Conservation (phyloP, 2,888 invertebrate species). For the Megamerina dolium region DNA sequence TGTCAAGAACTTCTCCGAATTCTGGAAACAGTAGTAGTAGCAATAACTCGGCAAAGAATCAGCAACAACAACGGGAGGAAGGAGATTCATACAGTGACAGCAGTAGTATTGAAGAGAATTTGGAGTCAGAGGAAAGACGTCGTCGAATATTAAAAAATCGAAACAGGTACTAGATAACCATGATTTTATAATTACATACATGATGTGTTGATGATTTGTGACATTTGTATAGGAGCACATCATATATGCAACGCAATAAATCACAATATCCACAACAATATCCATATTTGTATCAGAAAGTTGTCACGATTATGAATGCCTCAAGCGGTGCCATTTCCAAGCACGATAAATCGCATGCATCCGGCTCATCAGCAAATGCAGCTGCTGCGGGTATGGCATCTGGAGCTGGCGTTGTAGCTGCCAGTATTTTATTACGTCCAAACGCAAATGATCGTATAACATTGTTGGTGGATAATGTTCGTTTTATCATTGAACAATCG, state of each 20-base stretch:
- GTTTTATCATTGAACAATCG: constrained; percentile 88
- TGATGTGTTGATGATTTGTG: background rate
- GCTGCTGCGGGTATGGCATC: constrained; percentile 5
- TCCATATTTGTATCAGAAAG: constrained; percentile 22
- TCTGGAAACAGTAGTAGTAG: constrained; percentile 40
- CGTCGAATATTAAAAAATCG: constrained; percentile 65
- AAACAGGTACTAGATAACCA: constrained; percentile 53
- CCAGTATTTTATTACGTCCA: constrained; percentile 20
- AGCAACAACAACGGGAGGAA: constrained; percentile 22
- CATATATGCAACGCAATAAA: constrained; percentile 34
- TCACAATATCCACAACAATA: constrained; percentile 22
- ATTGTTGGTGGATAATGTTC: constrained; percentile 92
- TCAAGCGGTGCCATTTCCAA: constrained; percentile 36
- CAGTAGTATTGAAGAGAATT: constrained; percentile 80
- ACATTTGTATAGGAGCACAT: constrained; percentile 28
- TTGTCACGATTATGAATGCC: constrained; percentile 13
- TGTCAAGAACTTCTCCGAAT: constrained; percentile 41
- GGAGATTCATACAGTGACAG: constrained; percentile 56
- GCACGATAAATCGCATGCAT: constrained; percentile 19
- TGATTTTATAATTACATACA: background rate
- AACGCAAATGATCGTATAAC: constrained; percentile 66
- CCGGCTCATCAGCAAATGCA: background rate
- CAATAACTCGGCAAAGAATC: constrained; percentile 28
- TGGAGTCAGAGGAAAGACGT: constrained; percentile 65
- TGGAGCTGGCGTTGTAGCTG: constrained; percentile 2